Conservation (phyloP, 2,888 invertebrate species). For the Lepidocyrtinus sp. region DNA sequence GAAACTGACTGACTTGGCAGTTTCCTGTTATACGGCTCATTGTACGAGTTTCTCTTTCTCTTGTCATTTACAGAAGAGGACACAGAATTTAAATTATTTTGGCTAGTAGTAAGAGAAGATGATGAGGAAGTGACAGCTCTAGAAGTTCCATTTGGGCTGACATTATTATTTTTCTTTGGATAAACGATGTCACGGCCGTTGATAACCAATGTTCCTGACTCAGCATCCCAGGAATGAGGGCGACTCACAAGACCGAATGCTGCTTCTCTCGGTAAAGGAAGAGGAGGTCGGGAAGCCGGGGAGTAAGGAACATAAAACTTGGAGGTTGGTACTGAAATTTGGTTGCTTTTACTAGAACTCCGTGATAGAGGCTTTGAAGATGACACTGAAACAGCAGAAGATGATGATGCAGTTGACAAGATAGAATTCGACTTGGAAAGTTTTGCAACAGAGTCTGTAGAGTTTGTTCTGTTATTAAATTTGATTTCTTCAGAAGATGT, state of each 20-base stretch:
- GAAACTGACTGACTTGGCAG: slow-evolving; percentile 22
- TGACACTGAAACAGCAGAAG: slow-evolving; percentile 46
- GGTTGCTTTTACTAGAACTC: slow-evolving; percentile 35
- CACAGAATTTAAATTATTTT: slow-evolving; percentile 29
- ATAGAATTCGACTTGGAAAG: slow-evolving; percentile 60
- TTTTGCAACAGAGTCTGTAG: slow-evolving; percentile 47
- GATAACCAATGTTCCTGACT: slow-evolving; percentile 48
- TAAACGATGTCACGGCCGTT: slow-evolving; percentile 43
- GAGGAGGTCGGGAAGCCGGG: slow-evolving; percentile 47
- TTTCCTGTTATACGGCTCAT: slow-evolving; percentile 39
- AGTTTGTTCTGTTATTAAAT: slow-evolving; percentile 11
- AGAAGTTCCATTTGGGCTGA: not conserved
- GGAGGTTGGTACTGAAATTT: slow-evolving; percentile 39
- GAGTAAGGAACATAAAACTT: slow-evolving; percentile 47
- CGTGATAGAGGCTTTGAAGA: slow-evolving; percentile 51
- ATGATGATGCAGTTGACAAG: slow-evolving; percentile 57
- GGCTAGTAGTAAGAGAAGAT: not conserved
- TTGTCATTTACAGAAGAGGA: slow-evolving; percentile 24
- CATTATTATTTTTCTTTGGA: slow-evolving; percentile 30
- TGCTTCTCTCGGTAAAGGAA: slow-evolving; percentile 41
- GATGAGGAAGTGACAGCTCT: not conserved
- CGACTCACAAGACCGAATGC: slow-evolving; percentile 26
- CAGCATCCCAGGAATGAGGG: slow-evolving; percentile 64
- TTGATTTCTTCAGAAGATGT: slow-evolving; percentile 13
- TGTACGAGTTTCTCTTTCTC: slow-evolving; percentile 34